Evolutionary conservation across 2,113 vertebrate species (phyloP).

Genomic region (Aphyosemion australe): DNA sequence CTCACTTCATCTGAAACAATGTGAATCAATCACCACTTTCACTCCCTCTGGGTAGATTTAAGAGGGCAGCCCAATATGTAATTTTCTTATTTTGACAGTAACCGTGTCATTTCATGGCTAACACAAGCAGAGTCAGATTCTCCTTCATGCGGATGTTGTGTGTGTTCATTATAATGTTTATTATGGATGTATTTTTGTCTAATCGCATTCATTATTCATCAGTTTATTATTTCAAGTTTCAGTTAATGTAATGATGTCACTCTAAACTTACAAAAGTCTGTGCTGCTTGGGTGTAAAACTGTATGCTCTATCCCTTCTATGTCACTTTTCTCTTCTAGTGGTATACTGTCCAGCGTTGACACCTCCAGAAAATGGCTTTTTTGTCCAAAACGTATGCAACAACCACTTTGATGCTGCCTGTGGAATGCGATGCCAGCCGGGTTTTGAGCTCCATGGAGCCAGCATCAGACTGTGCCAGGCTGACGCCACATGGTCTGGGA

Average conservation of each 20-base stretch:
- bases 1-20: conserved; percentile 11
- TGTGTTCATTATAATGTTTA: background rate
- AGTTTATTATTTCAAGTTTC: no score
- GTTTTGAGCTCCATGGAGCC: conserved; percentile 91
- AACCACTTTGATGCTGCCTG: conserved; percentile 94
- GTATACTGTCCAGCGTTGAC: conserved; percentile 86
- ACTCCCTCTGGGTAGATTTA: background rate
- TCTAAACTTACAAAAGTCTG: no score
- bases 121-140: background rate
- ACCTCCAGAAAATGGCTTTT: conserved; percentile 92
- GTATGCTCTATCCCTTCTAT: background rate
- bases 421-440: conserved; percentile 88
- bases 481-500: conserved; percentile 89
- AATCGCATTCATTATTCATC: no score
- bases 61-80: conserved; percentile 29
- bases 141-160: conserved; percentile 5
- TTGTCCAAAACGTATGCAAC: conserved; percentile 93
- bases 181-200: no score
- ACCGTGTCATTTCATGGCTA: conserved; percentile 2
- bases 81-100: conserved; percentile 40
- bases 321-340: conserved; percentile 68
- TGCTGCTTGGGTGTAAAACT: no score
- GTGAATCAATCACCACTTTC: conserved; percentile 33
- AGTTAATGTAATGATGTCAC: no score
- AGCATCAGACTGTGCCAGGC: conserved; percentile 91